phyloP scores from a whole-genome alignment of 2,113 vertebrate species.

The Lagopus leucura region DNA sequence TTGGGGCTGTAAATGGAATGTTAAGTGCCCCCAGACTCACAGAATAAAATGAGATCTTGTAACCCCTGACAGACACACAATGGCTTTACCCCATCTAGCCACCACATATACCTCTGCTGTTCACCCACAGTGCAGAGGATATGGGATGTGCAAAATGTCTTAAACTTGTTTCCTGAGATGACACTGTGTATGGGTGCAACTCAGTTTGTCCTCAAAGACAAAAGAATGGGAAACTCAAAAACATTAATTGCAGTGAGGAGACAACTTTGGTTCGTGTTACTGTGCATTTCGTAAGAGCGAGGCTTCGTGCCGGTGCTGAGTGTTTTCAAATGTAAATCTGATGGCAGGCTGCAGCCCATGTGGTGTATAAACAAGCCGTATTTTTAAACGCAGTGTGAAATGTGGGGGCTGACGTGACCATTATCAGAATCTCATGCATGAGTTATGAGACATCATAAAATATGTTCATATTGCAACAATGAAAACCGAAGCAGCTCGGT shows the following conservation, averaged over 20 bases:
- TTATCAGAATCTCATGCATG: slow-evolving; percentile 36
- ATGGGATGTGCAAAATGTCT: neutral
- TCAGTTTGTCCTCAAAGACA: neutral
- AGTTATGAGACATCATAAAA: slow-evolving; percentile 29
- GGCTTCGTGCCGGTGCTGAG: neutral
- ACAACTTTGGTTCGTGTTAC: neutral
- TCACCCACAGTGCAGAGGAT: neutral
- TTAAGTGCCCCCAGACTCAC: neutral
- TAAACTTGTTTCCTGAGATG: neutral
- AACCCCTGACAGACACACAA: neutral
- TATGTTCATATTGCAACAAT: slow-evolving; percentile 32
- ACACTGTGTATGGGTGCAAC: neutral
- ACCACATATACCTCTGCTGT: neutral
- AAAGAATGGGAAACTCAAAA: neutral
- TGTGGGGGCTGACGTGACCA: slow-evolving; percentile 8
- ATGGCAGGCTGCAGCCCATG: neutral
- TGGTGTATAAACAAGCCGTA: slow-evolving; percentile 18
- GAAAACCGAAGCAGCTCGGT: slow-evolving; percentile 34
- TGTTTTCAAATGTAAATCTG: slow-evolving; percentile 13
- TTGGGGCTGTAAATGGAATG: neutral
- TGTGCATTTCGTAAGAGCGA: neutral
- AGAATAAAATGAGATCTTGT: neutral
- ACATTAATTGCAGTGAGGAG: neutral
- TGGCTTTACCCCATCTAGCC: neutral
- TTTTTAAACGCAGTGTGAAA: slow-evolving; percentile 36